phyloP scores from a whole-genome alignment of 2,797 vertebrate genomes.

The Moxostoma hubbsi region DNA sequence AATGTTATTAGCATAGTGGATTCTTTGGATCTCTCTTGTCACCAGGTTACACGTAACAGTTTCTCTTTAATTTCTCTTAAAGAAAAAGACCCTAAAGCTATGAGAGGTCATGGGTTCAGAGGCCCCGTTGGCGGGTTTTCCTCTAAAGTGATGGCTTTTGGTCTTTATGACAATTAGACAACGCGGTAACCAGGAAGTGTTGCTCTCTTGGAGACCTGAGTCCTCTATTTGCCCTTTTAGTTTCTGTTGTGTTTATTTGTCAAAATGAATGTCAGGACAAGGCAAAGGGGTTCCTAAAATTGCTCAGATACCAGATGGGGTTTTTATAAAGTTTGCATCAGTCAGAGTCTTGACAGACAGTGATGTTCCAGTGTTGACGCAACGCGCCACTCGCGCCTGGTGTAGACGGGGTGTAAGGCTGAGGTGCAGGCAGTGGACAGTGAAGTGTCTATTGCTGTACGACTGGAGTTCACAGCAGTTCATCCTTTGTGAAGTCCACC shows the following conservation, averaged over 20 bases:
- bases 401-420: too few species aligned
- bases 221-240: conserved; percentile 37
- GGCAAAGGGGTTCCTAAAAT: neutral
- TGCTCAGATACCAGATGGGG: conserved; percentile 1
- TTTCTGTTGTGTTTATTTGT: conserved; percentile 12
- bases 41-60: conserved; percentile 28
- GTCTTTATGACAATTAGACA: conserved; percentile 32
- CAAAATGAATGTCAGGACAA: neutral
- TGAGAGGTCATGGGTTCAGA: conserved; percentile 55
- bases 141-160: conserved; percentile 44
- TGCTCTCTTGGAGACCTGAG: conserved; percentile 29
- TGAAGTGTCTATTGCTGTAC: too few species aligned
- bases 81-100: conserved; percentile 58
- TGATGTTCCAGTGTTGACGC: too few species aligned
- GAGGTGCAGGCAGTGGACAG: too few species aligned
- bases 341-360: neutral
- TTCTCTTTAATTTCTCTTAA: conserved; percentile 4
- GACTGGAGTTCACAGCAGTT: too few species aligned
- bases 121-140: conserved; percentile 51
- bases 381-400: too few species aligned
- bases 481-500: too few species aligned
- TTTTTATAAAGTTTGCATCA: conserved; percentile 17
- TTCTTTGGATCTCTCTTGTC: conserved; percentile 26
- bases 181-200: conserved; percentile 11
- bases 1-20: conserved; percentile 1